phyloP scores from a whole-genome alignment of 2,888 invertebrate species.

The Pyrgus malvae region DNA sequence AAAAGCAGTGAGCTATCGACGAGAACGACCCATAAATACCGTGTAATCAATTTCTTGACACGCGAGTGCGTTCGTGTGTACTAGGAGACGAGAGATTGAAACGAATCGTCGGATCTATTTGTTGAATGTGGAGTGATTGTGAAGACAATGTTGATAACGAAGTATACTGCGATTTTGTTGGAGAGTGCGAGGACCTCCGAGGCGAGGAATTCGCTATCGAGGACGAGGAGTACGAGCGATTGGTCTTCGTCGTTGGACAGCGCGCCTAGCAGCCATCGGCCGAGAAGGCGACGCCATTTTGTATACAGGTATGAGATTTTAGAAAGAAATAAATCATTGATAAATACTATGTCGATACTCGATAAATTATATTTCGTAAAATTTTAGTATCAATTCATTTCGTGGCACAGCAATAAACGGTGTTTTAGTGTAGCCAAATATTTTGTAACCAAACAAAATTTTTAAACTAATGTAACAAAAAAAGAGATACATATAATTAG shows the following conservation, averaged over 20 bases:
- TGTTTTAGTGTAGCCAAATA: too few species aligned
- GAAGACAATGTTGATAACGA: slow-evolving; percentile 84
- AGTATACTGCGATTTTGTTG: slow-evolving; percentile 86
- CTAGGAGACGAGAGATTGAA: slow-evolving; percentile 1
- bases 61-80: slow-evolving; percentile 17
- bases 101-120: background rate
- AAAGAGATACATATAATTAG: too few species aligned
- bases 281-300: slow-evolving; percentile 58
- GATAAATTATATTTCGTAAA: too few species aligned
- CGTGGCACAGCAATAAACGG: too few species aligned
- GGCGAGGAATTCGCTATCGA: slow-evolving; percentile 56
- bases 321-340: too few species aligned
- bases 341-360: too few species aligned
- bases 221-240: slow-evolving; percentile 43
- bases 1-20: slow-evolving; percentile 18
- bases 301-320: slow-evolving; percentile 55
- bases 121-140: slow-evolving; percentile 24
- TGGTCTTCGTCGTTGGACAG: slow-evolving; percentile 65
- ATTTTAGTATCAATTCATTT: too few species aligned
- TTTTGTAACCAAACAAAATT: too few species aligned
- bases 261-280: slow-evolving; percentile 49
- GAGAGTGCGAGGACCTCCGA: slow-evolving; percentile 83
- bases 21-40: slow-evolving; percentile 16
- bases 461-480: too few species aligned
- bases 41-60: slow-evolving; percentile 23